phyloP scores from a whole-genome alignment of 2,888 invertebrate species.

The Acheta domesticus region DNA sequence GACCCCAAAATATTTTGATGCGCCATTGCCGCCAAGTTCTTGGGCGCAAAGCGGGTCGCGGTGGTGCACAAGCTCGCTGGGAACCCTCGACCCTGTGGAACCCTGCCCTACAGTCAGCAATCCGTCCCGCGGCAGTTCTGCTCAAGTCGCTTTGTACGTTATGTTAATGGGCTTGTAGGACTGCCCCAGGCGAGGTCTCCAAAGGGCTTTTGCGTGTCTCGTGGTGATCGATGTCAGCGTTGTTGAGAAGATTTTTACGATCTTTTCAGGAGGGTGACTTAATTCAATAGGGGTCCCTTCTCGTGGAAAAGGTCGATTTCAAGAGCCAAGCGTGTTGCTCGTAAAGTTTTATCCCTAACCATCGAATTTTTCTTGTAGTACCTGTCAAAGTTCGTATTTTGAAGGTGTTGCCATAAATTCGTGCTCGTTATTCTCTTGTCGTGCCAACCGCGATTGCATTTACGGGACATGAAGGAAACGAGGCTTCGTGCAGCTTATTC shows the following conservation, averaged over 20 bases:
- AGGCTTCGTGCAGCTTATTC: neutral
- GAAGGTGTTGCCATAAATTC: too few relatives aligned
- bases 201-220: neutral
- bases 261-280: neutral
- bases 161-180: neutral
- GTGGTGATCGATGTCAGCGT: neutral
- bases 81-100: too few relatives aligned
- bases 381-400: neutral
- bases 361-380: neutral
- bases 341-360: neutral
- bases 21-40: too few relatives aligned
- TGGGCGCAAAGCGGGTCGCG: too few relatives aligned
- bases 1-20: too few relatives aligned
- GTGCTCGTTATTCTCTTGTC: neutral
- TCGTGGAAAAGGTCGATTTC: neutral
- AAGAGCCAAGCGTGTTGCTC: neutral
- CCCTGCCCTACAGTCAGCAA: neutral
- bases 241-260: slow-evolving; percentile 18
- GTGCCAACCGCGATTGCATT: neutral
- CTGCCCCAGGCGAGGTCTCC: neutral
- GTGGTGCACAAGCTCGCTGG: too few relatives aligned
- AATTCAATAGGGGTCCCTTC: neutral
- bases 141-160: neutral
- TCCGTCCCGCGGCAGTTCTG: neutral
- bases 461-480: neutral